These are phyloP conservation scores for Oncopodura yosiiana DNA, from an alignment of 1,140 invertebrate genomes.

Conservation along the genomic window DNA sequence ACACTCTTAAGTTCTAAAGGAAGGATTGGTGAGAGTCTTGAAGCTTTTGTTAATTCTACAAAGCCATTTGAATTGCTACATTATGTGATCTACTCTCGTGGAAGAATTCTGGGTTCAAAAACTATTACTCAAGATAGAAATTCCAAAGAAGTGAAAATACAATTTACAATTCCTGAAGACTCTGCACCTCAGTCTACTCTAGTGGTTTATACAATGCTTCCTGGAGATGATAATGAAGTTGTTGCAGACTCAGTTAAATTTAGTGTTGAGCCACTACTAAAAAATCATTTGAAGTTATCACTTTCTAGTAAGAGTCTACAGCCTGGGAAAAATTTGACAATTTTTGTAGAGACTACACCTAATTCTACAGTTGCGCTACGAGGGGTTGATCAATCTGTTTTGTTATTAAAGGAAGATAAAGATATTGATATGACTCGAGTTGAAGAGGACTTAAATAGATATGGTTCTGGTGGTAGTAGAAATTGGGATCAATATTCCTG, in stretches of 20 bases:
- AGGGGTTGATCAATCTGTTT: constrained; percentile 16
- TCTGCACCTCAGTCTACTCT: constrained; percentile 10
- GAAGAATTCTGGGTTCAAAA: constrained; percentile 48
- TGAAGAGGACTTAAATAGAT: constrained; percentile 9
- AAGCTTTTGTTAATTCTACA: constrained; percentile 68
- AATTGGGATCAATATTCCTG: no score
- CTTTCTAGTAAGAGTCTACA: neutral
- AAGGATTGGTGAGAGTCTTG: constrained; percentile 50
- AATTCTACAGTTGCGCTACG: constrained; percentile 6
- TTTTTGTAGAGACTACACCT: neutral
- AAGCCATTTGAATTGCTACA: constrained; percentile 64
- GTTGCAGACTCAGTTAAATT: constrained; percentile 9
- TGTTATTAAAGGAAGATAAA: constrained; percentile 16
- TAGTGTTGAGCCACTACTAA: neutral
- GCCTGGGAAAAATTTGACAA: constrained; percentile 10
- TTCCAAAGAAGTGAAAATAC: neutral
- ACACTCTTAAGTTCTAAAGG: constrained; percentile 44
- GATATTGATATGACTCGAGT: constrained; percentile 9
- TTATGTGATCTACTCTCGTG: constrained; percentile 77
- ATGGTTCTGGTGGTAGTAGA: no score
- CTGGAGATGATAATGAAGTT: neutral
- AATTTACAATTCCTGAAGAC: neutral
- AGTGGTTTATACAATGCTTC: constrained; percentile 2
- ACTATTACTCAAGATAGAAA: neutral
- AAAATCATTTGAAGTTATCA: constrained; percentile 1